Base-by-base conservation (phyloP, 92 coral and sea anemone species). In the Parazoanthus swiftii region DNA sequence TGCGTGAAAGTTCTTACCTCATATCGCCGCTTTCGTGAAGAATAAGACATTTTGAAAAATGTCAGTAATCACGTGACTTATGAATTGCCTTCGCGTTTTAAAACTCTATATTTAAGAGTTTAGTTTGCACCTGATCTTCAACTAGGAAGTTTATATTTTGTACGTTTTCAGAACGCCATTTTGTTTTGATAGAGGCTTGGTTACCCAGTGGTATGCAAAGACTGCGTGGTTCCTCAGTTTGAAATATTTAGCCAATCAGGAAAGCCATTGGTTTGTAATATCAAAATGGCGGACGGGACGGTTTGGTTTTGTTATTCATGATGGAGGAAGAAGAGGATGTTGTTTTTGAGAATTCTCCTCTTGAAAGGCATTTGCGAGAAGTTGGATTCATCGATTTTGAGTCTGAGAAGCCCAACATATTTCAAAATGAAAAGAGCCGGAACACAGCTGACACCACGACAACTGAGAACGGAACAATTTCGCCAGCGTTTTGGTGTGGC, bases 321-420 rank as follows among this genome's bases (percentile, higher is more conserved):
- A 88, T 88, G 81, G 94, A 90, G 74, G 98, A 85, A 58, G 97
- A 95, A 51, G 98, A 93, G 39, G 98, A 93, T 20, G 95, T 97
- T 48, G 86, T 97, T 46, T 95, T 95, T 71, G 94, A 90, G n/a
- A 97, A 97, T 85, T 97, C 99, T 59, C 99, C 99, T 75, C 90
- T 97, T 86, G 95, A 91, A 68, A 91, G 88, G 86, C 94, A 97
- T 88, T 91, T 97, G 76, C 83, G 90, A 39, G 95, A 97, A 85
- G 95, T 96, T 43, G 98, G 98, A 37, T 93, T 90, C 86, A 89
- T 85, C 6, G 99, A 95, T 92, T 95, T 91, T 88, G 96, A 95
- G 42, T 81, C 94, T 66, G 93, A 86, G 80, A 89, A 82, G 9
- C 33, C 67, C 15, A 88, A 33, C 59, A 58, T 16, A 23, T 77